Evolutionary conservation across 2,888 invertebrate genomes (phyloP).

Genomic region (Glyphotaelius pellucidus): DNA sequence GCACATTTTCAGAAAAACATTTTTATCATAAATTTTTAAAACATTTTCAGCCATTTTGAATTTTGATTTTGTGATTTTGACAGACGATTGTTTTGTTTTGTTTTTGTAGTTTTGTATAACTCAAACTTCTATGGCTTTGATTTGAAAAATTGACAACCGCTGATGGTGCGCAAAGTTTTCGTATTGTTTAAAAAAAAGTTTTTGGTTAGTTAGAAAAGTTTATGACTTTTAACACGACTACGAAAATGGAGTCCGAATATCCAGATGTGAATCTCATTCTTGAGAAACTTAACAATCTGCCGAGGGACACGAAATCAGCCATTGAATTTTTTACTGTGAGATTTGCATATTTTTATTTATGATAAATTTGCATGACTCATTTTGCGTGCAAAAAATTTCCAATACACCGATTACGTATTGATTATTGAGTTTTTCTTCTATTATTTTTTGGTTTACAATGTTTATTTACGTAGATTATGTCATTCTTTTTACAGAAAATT

Average conservation of each 20-base stretch:
- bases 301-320: constrained; percentile 47
- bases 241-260: neutral
- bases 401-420: neutral
- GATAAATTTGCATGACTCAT: neutral
- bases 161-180: neutral
- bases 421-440: neutral
- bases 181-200: neutral
- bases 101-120: neutral
- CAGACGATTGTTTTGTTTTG: neutral
- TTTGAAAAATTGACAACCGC: neutral
- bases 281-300: constrained; percentile 27
- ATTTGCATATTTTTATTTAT: constrained; percentile 38
- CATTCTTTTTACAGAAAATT: constrained; percentile 44
- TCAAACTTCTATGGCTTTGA: neutral
- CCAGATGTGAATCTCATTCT: constrained; percentile 37
- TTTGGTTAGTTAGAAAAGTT: neutral
- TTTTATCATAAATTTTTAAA: neutral
- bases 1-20: too few species aligned
- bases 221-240: neutral
- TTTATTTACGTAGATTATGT: neutral
- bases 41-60: neutral
- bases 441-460: neutral
- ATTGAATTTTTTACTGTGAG: constrained; percentile 56
- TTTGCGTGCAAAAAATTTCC: neutral
- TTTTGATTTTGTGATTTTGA: neutral